Evolutionary conservation across 1,140 invertebrate species (phyloP), one percentile per base, ranked within the genome.

Genomic region (Asbolus verrucosus): DNA sequence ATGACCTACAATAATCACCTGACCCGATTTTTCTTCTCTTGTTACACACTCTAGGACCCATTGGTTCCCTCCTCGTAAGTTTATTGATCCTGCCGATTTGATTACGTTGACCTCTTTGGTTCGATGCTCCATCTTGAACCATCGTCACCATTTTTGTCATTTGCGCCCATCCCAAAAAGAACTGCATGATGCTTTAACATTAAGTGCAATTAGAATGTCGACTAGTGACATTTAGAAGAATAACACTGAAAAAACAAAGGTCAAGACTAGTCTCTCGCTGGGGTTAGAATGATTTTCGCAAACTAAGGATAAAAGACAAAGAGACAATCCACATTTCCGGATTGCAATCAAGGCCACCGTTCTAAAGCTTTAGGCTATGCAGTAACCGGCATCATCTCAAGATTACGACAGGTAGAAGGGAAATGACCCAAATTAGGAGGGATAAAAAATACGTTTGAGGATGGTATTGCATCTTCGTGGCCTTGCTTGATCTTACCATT

Each of bases 151-250:
- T 36, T 36, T 36, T 36, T 36, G 5, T n/a, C 33, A 27, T 27
- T 4, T 8, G 24, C 24, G 24, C 3, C 24, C 3, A 27, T 27
- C 8, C 24, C 24, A 8, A 27, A 27, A 27, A 27, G 24, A 36
- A 2, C 21, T 33, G n/a, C 19, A 16, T 14, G 30, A 9, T 36
- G 33, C 18, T 2, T 38, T 4, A 11, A 11, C 9, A 62, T 59
- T 24, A 59, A 24, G 3, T 63, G 61, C 27, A 54, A 18, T 66
- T 41, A 33, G 38, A 75, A 75, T 77, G 75, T 73, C 75, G 72
- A 74, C 74, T 68, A 75, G 74, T 77, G 75, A 68, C 74, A 77
- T 77, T 77, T 77, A 72, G 27, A 27, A 27, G 24, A 46, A 16
- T 15, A 46, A 41, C 39, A 18, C 8, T 67, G 6, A 38, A 19